These are phyloP conservation scores for Dromius quadrimaculatus DNA, from an alignment of 2,888 invertebrate species.

Conservation along the genomic window DNA sequence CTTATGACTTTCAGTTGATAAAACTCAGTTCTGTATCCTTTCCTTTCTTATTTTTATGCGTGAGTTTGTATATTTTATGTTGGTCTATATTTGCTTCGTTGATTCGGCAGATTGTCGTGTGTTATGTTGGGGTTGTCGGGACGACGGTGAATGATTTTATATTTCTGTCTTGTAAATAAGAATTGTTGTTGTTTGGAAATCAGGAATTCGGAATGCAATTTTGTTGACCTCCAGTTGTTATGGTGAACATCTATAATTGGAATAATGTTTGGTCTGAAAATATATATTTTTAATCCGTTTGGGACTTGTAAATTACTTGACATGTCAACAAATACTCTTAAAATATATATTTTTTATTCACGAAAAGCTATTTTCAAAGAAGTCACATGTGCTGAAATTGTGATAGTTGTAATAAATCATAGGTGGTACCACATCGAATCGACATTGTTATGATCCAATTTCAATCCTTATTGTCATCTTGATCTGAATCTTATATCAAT, in stretches of 20 bases:
- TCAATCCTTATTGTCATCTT: no score
- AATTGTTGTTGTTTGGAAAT: conserved; percentile 7
- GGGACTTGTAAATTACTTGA: neutral
- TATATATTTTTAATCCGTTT: neutral
- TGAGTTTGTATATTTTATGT: neutral
- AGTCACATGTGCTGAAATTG: conserved; percentile 21
- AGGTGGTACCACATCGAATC: no score
- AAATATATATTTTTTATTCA: neutral
- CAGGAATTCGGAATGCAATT: neutral
- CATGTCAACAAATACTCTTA: neutral
- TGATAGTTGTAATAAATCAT: neutral
- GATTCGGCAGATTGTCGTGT: conserved; percentile 41
- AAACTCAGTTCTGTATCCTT: conserved; percentile 43
- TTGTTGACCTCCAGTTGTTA: neutral
- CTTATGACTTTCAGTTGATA: conserved; percentile 44
- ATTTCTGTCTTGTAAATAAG: conserved; percentile 28
- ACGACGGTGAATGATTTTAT: neutral
- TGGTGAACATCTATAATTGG: neutral
- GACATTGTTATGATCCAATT: no score
- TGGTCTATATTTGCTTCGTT: conserved; percentile 33
- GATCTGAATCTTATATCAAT: no score
- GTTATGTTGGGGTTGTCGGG: neutral
- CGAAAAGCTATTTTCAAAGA: neutral
- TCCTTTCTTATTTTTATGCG: neutral
- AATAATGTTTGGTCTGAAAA: neutral